Conservation (phyloP, 2,797 vertebrate species). For the Spizella passerina region DNA sequence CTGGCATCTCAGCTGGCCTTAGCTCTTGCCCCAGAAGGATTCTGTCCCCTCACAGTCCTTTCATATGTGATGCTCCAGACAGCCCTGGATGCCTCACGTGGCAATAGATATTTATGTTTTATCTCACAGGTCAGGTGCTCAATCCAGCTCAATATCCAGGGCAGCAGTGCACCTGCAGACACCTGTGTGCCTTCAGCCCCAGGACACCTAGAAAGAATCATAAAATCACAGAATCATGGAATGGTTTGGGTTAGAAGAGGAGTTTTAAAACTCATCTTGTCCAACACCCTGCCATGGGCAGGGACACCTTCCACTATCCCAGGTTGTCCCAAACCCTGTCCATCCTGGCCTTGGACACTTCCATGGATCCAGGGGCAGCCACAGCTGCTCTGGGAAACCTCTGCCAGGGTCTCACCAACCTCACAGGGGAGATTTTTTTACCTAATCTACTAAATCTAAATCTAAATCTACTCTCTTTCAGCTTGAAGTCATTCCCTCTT, state of each 20-base stretch:
- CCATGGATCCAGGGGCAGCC: neutral
- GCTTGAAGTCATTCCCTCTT: neutral
- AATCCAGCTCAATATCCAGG: neutral
- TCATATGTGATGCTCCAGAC: rapidly evolving
- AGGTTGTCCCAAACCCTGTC: rapidly evolving
- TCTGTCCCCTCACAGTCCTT: rapidly evolving
- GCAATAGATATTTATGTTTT: neutral
- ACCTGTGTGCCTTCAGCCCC: neutral
- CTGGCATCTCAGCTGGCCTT: neutral
- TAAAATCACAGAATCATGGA: neutral
- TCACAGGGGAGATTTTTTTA: neutral
- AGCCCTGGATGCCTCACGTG: too few species aligned
- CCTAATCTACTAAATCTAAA: too few species aligned
- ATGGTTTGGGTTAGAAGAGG: too few species aligned
- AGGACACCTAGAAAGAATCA: neutral
- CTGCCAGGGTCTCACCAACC: rapidly evolving
- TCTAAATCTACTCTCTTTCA: neutral
- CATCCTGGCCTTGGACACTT: rapidly evolving
- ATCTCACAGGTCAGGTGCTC: neutral
- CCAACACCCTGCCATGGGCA: rapidly evolving
- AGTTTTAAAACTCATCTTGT: neutral
- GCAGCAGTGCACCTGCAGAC: neutral
- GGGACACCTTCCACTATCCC: rapidly evolving
- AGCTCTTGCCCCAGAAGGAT: neutral
- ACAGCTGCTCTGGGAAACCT: rapidly evolving